Evolutionary conservation across 2,113 vertebrate genomes (phyloP).

Genomic region (Barbus barbus): DNA sequence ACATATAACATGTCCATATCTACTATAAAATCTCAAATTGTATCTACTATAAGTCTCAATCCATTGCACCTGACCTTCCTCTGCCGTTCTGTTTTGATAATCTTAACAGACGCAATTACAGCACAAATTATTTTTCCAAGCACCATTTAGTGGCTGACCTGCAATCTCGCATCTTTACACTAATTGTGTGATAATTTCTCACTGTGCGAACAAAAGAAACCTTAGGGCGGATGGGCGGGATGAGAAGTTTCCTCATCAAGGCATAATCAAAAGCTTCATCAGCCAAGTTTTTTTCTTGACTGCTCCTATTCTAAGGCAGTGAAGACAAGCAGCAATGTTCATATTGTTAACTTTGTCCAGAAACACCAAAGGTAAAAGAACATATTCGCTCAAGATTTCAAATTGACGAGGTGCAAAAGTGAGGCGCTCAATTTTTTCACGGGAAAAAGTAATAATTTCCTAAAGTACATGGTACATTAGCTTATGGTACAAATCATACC

Average conservation of each 20-base stretch:
- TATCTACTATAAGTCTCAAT: too few species aligned
- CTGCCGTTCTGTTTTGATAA: slow-evolving; percentile 38
- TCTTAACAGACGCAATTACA: slow-evolving; percentile 43
- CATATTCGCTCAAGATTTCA: not conserved
- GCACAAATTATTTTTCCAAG: slow-evolving; percentile 34
- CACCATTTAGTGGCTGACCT: slow-evolving; percentile 8
- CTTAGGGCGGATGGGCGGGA: slow-evolving; percentile 49
- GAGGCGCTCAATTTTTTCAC: slow-evolving; percentile 22
- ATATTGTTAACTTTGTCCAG: slow-evolving; percentile 11
- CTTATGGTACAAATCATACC: slow-evolving; percentile 6
- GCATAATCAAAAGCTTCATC: slow-evolving; percentile 80
- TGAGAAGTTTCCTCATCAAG: slow-evolving; percentile 73
- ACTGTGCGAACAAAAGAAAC: slow-evolving; percentile 29
- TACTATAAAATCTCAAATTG: not conserved
- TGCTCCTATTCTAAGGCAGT: slow-evolving; percentile 57
- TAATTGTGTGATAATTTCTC: slow-evolving; percentile 72
- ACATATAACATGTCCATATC: not conserved
- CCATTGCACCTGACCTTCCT: not conserved
- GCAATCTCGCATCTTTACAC: slow-evolving; percentile 61
- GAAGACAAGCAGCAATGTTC: slow-evolving; percentile 9
- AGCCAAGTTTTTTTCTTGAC: slow-evolving; percentile 72
- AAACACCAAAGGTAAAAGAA: not conserved
- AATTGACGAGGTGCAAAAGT: slow-evolving; percentile 14
- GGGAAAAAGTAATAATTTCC: slow-evolving; percentile 33
- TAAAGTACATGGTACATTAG: slow-evolving; percentile 3